A percentile compares a stretch with the other conserved stretches of the same genome.
Conservation (phyloP, 2,888 invertebrate genomes). For the Scaeva pyrastri region DNA sequence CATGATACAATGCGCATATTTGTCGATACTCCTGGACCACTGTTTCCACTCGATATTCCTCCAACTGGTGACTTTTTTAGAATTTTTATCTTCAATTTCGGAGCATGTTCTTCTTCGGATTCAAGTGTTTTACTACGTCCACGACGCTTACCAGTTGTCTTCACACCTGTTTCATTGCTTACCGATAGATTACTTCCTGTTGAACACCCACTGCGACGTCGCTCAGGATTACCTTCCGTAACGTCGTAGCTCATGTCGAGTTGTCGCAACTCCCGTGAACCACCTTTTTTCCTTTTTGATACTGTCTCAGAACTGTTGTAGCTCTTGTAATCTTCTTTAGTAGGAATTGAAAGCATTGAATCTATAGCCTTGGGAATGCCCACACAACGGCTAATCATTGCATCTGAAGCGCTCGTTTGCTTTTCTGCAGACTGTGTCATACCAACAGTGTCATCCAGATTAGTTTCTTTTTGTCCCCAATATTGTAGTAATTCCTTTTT, state of each 20-base stretch:
- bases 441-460: conserved; percentile 89
- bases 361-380: conserved; percentile 94
- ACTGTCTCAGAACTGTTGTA: conserved; percentile 85
- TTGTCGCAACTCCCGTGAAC: conserved; percentile 87
- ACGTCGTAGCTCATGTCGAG: conserved; percentile 87
- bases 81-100: conserved; percentile 91
- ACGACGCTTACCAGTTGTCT: conserved; percentile 82
- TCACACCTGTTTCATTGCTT: conserved; percentile 79
- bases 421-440: conserved; percentile 84
- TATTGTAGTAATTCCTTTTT: conserved; percentile 94
- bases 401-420: conserved; percentile 79
- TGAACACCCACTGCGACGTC: conserved; percentile 85
- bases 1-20: conserved; percentile 85
- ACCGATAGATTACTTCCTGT: conserved; percentile 80
- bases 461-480: conserved; percentile 92
- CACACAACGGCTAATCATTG: conserved; percentile 85
- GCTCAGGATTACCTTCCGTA: conserved; percentile 84
- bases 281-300: conserved; percentile 86
- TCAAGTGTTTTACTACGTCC: conserved; percentile 83
- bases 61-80: conserved; percentile 84
- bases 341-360: conserved; percentile 93
- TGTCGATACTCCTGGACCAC: conserved; percentile 75
- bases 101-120: conserved; percentile 82
- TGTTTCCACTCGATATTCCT: conserved; percentile 77
- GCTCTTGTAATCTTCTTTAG: conserved; percentile 92